Evolutionary conservation across 1,140 invertebrate species (phyloP), one percentile per base, ranked within the genome.

Genomic region (Helicoverpa zea): DNA sequence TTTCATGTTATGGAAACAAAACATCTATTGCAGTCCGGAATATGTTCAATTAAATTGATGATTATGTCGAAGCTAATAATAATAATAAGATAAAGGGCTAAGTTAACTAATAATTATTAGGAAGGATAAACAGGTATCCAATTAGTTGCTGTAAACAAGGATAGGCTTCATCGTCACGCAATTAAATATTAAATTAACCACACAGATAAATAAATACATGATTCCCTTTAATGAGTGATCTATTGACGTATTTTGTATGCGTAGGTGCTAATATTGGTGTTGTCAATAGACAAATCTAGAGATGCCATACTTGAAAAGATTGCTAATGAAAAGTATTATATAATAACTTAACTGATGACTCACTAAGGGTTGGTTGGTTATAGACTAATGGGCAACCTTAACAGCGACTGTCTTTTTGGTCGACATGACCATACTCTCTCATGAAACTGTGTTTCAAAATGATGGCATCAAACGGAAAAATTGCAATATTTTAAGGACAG

Each of bases 141-240:
- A 54, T 70, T 54, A 54, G 23, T 52, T 29, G 43, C 43, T 49
- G 18, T 23, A 23, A 54, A 30, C 30, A 61, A 58, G 9, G 64
- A 68, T 54, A 72, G 7, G 7, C 11, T 52, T 14, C 4, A 23
- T 12, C 11, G 18, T 51, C 30, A 54, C 18, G 52, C 12, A 72
- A 51, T 52, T 72, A n/a, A 54, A 72, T 49, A 49, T 72, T 54
- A 72, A 72, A 72, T 52, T 72, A 52, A 52, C 18, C 29, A 29
- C 49, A 16, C 12, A 35, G 13, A 47, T 43, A 13, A 10, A 30
- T 13, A 72, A n/a, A 72, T n/a, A 30, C 52, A 30, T 72, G 35
- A 43, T 52, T 51, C 49, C 68, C 47, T 51, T 7, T 64, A 16
- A 16, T 61, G 23, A 49, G 35, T 49, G n/a, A 49, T 68, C 2